These are phyloP conservation scores for Oscheius sp. DNA, from an alignment of 2,888 invertebrate genomes.

Conservation along the genomic window DNA sequence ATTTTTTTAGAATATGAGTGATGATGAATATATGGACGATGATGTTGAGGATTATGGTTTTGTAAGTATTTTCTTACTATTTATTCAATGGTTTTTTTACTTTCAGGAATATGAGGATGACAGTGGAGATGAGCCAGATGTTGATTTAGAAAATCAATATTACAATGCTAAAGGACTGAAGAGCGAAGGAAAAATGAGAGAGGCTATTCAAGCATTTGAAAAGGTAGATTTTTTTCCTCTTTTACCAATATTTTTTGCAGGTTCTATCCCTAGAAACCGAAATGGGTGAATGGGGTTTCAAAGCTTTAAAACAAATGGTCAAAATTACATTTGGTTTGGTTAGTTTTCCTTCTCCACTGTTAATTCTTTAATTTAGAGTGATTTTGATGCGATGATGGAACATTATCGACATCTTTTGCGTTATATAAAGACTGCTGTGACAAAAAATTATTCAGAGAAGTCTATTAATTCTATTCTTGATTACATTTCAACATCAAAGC, in stretches of 20 bases:
- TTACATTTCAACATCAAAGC: conserved; percentile 98
- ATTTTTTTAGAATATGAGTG: conserved; percentile 61
- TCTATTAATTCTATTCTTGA: conserved; percentile 99
- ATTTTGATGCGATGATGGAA: conserved; percentile 93
- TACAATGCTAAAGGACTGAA: conserved; percentile 98
- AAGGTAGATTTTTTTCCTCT: conserved; percentile 65
- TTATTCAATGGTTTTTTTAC: neutral
- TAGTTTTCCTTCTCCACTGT: conserved; percentile 67
- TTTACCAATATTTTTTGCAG: too few relatives aligned
- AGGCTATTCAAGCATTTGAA: conserved; percentile 87
- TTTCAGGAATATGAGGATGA: conserved; percentile 92
- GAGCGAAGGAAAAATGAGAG: conserved; percentile 87
- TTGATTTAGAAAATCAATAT: conserved; percentile 98
- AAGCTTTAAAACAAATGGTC: conserved; percentile 99
- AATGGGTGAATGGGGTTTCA: conserved; percentile 99
- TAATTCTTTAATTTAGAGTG: conserved; percentile 76
- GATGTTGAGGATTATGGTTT: conserved; percentile 70
- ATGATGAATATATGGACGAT: conserved; percentile 65
- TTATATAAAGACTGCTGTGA: conserved; percentile 98
- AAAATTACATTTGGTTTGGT: conserved; percentile 98
- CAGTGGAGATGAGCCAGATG: conserved; percentile 98
- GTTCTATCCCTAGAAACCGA: conserved; percentile 96
- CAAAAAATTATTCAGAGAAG: conserved; percentile 98
- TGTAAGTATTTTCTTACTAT: conserved; percentile 48
- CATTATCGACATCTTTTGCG: conserved; percentile 94